A percentile compares a stretch with the other conserved stretches of the same genome.
These are phyloP conservation scores for Pristionchus maxplancki DNA, from an alignment of 2,888 invertebrate genomes.

Conservation along the genomic window DNA sequence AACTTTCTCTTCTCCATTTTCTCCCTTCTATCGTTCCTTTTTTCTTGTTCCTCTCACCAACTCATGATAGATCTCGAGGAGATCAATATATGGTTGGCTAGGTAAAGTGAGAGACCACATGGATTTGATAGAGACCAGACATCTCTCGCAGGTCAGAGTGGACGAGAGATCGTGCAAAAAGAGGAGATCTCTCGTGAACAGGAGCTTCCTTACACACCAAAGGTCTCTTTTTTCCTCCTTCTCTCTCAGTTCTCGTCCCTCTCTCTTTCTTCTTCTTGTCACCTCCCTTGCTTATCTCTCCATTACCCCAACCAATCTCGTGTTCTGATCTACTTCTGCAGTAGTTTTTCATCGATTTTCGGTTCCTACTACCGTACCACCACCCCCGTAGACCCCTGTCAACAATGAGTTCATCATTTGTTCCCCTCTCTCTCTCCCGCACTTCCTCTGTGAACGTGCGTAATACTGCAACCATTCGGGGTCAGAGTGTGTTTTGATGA, in stretches of 20 bases:
- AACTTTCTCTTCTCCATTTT: constrained; percentile 1
- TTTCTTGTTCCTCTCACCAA: neutral
- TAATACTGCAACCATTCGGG: neutral
- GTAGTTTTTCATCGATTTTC: no score
- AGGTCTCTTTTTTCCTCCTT: constrained; percentile 30
- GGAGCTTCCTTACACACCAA: constrained; percentile 39
- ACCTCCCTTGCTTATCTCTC: constrained; percentile 27
- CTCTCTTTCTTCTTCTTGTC: constrained; percentile 26
- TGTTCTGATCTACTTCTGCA: neutral
- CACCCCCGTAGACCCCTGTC: no score
- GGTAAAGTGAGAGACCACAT: neutral
- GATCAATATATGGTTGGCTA: neutral
- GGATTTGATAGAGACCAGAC: neutral
- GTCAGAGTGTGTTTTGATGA: neutral
- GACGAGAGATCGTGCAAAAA: neutral
- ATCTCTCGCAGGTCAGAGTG: neutral
- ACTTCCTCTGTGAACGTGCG: neutral
- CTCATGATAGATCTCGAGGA: neutral
- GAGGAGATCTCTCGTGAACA: constrained; percentile 35
- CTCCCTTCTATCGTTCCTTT: neutral
- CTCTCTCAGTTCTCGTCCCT: constrained; percentile 29
- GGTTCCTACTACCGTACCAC: neutral
- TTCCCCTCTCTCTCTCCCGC: neutral
- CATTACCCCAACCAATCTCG: neutral
- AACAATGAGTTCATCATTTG: neutral